Conservation (phyloP, 2,888 invertebrate genomes). For the Aromia moschata region DNA sequence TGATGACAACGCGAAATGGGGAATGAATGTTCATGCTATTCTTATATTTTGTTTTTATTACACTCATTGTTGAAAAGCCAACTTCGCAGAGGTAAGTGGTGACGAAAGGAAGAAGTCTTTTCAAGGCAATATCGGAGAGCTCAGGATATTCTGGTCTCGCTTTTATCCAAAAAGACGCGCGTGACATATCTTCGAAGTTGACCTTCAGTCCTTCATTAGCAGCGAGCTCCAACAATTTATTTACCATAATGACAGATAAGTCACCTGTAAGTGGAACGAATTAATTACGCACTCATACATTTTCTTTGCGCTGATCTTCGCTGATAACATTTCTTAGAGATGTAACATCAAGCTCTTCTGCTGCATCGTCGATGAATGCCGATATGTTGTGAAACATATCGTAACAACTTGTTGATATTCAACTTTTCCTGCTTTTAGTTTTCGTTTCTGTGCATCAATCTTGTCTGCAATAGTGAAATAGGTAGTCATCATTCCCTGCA, state of each 20-base stretch:
- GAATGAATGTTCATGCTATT: neutral
- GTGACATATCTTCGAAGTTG: neutral
- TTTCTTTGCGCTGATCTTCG: neutral
- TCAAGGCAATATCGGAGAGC: neutral
- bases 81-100: neutral
- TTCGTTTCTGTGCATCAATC: neutral
- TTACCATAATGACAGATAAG: neutral
- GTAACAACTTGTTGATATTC: no score
- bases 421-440: neutral
- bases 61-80: neutral
- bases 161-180: neutral
- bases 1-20: neutral
- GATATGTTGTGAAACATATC: no score
- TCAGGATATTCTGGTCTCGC: neutral
- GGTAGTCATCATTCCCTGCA: neutral
- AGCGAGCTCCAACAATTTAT: neutral
- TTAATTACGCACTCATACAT: neutral
- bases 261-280: neutral
- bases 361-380: no score
- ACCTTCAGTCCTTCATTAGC: neutral
- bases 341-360: no score
- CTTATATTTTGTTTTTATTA: neutral
- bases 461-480: neutral
- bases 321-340: no score
- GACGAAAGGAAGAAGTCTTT: neutral